Percentiles rank a stretch among this genome's conserved stretches.
Evolutionary conservation across 2,888 invertebrate genomes (phyloP).

Genomic region (Phanerotoma sp.): DNA sequence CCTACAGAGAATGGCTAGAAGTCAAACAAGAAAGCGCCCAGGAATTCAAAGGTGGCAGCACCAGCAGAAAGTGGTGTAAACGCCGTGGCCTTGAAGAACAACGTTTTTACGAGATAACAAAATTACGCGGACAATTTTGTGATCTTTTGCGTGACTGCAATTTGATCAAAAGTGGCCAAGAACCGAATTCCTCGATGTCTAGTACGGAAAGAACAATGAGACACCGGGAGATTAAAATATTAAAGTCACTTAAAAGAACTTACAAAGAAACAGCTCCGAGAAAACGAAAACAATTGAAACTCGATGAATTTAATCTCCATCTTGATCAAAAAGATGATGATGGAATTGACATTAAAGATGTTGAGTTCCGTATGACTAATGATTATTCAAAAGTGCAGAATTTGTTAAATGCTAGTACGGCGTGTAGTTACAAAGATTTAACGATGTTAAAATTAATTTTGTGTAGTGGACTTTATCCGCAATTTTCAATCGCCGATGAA

Average conservation of each 20-base stretch:
- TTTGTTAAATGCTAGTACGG: slow-evolving; percentile 66
- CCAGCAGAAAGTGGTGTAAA: slow-evolving; percentile 75
- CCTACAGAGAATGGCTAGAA: slow-evolving; percentile 86
- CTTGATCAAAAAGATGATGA: slow-evolving; percentile 62
- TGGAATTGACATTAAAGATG: slow-evolving; percentile 75
- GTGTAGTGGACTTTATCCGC: slow-evolving; percentile 92
- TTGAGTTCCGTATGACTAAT: slow-evolving; percentile 83
- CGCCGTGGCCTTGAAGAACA: slow-evolving; percentile 94
- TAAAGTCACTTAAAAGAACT: slow-evolving; percentile 77
- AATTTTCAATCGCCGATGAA: slow-evolving; percentile 92
- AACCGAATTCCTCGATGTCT: slow-evolving; percentile 60
- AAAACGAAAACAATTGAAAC: slow-evolving; percentile 74
- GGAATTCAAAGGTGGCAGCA: slow-evolving; percentile 45
- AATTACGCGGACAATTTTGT: slow-evolving; percentile 86
- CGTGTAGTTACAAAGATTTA: slow-evolving; percentile 68
- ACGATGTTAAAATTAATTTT: slow-evolving; percentile 77
- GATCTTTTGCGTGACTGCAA: slow-evolving; percentile 75
- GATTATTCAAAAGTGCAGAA: slow-evolving; percentile 72
- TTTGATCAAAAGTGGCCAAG: slow-evolving; percentile 60
- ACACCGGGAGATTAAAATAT: slow-evolving; percentile 85
- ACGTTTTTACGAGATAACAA: slow-evolving; percentile 94
- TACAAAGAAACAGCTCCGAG: slow-evolving; percentile 71
- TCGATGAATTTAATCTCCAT: slow-evolving; percentile 69
- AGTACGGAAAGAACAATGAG: slow-evolving; percentile 79
- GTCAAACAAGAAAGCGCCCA: slow-evolving; percentile 65